Evolutionary conservation across 2,888 invertebrate species (phyloP), one percentile per base, ranked within the genome.

Genomic region (Dermolepida albohirtum): DNA sequence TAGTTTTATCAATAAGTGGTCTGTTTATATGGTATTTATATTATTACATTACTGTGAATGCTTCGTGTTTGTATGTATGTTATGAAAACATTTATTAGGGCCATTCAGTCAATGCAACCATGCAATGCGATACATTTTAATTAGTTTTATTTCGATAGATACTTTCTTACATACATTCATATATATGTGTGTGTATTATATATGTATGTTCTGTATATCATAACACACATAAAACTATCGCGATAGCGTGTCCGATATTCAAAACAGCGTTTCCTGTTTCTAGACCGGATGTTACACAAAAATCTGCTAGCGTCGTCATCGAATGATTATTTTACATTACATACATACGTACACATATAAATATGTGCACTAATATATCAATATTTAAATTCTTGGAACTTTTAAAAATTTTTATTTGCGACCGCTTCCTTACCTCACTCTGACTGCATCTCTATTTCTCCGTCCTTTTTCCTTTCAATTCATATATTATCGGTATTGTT

Each of bases 261-360:
- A 62, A 62, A 62, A 62, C 59, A 62, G 11, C 17, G 59, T 62
- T 62, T 62, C 59, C 59, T 62, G 59, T 62, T 62, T 62, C 59
- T 29, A 16, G 59, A 17, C 59, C 59, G 59, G 59, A 62, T 62
- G 47, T 62, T 62, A 62, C 59, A 62, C 59, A 62, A 62, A 62
- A 62, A 62, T 62, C 59, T 62, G 47, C 47, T 62, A 12, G 59
- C 47, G 7, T 62, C 59, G 59, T 59, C 59, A 27, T 44, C 47
- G 29, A 47, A 47, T 47, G 34, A 62, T 62, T 62, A 62, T 47
- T n/a, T n/a, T 2, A 62, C 22, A 49, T 16, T 16, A 47, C 16
- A 11, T 16, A 49, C 5, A 47, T 14, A 47, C 16, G 12, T 6
- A 8, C 4, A 47, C 5, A 17, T 11, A 22, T 22, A 22, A 22